Base-by-base conservation (phyloP, 2,888 invertebrate species). In the Spatulosminthurus flaviceps region DNA sequence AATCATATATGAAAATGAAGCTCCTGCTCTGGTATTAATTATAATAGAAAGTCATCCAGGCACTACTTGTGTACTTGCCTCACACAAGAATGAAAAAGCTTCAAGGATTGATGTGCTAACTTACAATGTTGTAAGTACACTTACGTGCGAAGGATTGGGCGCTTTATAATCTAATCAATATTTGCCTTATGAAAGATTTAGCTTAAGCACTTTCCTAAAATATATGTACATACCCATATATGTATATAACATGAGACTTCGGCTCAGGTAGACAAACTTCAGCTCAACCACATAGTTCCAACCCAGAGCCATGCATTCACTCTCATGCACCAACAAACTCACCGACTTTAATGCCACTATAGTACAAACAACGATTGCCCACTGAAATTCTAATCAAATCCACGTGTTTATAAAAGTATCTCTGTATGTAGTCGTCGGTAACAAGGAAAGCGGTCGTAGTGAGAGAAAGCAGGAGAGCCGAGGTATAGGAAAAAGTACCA, bases 131-230 rank as follows among this genome's bases (percentile, higher is more conserved):
- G 34, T 34, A 51, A 51, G 16, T 51, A 51, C n/a, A n/a, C n/a
- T n/a, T n/a, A n/a, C 51, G 16, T 51, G 51, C 64, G 4, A 64
- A 26, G 26, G 64, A 64, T 64, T 24, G 64, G 64, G 9, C 64
- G 64, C 24, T 75, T 75, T 75, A n/a, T n/a, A 75, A 75, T 75
- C 75, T 75, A 75, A 75, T 75, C 75, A 75, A 75, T 75, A 75
- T 75, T 75, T 75, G 64, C 75, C 75, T 75, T 75, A 75, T 75
- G 75, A 75, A 75, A 75, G 75, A 75, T 75, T 75, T 75, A 75
- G 75, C 75, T 22, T n/a, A 41, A 75, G 66, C 24, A 11, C 75
- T 75, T 41, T 61, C 28, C 66, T 75, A 75, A 34, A 75, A 75
- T 75, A 75, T 75, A 66, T 28, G 66, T 41, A 16, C 61, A 74